phyloP scores from a whole-genome alignment of 64 coral and sea anemone genomes.

The Montipora cactus region DNA sequence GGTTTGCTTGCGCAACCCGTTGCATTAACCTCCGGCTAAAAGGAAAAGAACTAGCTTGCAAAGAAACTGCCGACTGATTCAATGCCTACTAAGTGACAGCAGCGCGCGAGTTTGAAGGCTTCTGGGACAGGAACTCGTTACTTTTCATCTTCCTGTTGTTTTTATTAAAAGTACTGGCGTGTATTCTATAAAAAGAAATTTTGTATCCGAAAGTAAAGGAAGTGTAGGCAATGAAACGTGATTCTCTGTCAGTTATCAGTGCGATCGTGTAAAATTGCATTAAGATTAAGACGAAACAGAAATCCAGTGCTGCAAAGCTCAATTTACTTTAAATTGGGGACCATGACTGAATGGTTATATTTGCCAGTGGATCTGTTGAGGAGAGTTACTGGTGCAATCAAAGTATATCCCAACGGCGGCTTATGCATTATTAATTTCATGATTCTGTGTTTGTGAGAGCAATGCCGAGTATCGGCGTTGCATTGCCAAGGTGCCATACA shows the following conservation, averaged over 20 bases:
- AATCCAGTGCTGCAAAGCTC: too few relatives aligned
- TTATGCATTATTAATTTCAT: too few relatives aligned
- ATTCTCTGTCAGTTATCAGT: not conserved
- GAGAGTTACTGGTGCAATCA: too few relatives aligned
- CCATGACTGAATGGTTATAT: too few relatives aligned
- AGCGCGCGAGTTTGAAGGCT: not conserved
- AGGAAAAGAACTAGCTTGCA: not conserved
- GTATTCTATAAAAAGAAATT: not conserved
- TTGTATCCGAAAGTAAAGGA: not conserved
- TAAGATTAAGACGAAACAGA: too few relatives aligned
- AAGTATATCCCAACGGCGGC: too few relatives aligned
- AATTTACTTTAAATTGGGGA: too few relatives aligned
- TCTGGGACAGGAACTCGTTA: not conserved
- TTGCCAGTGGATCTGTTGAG: too few relatives aligned
- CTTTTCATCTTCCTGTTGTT: conserved; percentile 29
- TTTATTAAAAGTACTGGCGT: not conserved
- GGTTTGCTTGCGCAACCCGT: not conserved
- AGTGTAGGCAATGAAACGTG: not conserved
- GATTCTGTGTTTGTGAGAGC: too few relatives aligned
- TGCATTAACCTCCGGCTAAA: not conserved
- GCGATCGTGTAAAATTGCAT: not conserved
- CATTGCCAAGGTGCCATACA: too few relatives aligned
- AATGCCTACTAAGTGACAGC: not conserved
- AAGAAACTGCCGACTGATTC: not conserved
- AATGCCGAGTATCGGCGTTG: too few relatives aligned